Evolutionary conservation across 2,113 vertebrate species (phyloP), one percentile per base, ranked within the genome.

Genomic region (Ahaetulla prasina): DNA sequence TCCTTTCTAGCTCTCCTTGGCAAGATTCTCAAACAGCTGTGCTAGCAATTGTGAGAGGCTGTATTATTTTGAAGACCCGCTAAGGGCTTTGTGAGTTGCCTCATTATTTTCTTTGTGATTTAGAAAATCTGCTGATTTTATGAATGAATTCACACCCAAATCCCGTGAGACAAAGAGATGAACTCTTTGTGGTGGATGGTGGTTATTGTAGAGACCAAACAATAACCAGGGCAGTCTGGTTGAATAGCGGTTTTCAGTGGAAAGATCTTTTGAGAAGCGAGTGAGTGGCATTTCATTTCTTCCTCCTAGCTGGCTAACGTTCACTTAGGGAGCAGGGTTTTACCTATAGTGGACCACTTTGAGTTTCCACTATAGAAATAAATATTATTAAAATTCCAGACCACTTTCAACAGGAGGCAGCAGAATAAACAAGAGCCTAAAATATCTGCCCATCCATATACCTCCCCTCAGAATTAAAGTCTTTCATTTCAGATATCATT

Each of bases 111-210:
- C 91, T 96, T 94, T 95, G 89, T 86, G 90, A 85, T 90, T 95
- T 89, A 90, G 89, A 60, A 87, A 89, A 90, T 87, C 90, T 95
- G 93, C 92, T 85, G 94, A 94, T 92, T 94, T 94, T 94, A 93
- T 94, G 95, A 96, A 96, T 94, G 96, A 95, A 96, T 89, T 95
- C 90, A 49, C 92, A 91, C 49, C 90, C 85, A 94, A 94, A 95
- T 87, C 92, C 91, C 86, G 57, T 49, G 49, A 86, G 95, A 96
- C 60, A 93, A 47, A 49, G 92, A 91, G 63, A 60, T 49, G 35
- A 87, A 8, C 27, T 27, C 92, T 54, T 45, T 93, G 93, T 95
- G 93, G 74, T 90, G 50, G 50, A 22, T 43, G 35, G 35, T 9
- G 35, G 18, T 43, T 39, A 43, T 80, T 80, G 94, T 95, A 88